Conservation (phyloP, 2,888 invertebrate genomes). For the Oxystoma pomonae region DNA sequence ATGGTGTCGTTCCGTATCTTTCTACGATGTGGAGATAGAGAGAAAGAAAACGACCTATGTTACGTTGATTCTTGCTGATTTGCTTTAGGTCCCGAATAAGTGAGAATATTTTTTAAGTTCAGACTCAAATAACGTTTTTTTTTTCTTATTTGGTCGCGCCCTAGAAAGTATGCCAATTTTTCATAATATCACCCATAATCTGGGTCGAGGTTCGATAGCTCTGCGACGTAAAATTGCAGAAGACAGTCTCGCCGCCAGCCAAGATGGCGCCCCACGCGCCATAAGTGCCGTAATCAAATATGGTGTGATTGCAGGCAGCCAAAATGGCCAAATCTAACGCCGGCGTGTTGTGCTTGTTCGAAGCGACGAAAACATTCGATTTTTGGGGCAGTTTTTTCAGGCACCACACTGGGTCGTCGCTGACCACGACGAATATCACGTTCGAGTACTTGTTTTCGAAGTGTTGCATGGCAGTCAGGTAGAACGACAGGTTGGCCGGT, state of each 20-base stretch:
- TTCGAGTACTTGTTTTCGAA: constrained; percentile 45
- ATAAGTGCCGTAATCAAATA: constrained; percentile 53
- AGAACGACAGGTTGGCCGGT: constrained; percentile 46
- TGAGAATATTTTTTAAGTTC: too few relatives aligned
- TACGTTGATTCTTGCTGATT: too few relatives aligned
- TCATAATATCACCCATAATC: constrained; percentile 45
- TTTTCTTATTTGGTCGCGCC: too few relatives aligned
- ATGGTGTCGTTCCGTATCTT: too few relatives aligned
- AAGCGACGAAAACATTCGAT: constrained; percentile 45
- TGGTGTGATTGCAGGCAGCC: constrained; percentile 52
- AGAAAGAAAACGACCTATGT: too few relatives aligned
- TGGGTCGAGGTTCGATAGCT: too few relatives aligned
- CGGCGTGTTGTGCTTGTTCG: constrained; percentile 42
- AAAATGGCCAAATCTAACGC: constrained; percentile 50
- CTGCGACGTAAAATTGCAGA: constrained; percentile 47
- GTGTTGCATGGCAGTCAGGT: constrained; percentile 46
- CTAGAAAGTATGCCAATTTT: constrained; percentile 45
- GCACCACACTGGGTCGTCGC: constrained; percentile 52
- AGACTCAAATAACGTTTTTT: constrained; percentile 15
- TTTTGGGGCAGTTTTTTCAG: constrained; percentile 40
- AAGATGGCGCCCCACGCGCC: constrained; percentile 52
- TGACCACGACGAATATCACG: constrained; percentile 48
- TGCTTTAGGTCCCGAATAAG: too few relatives aligned
- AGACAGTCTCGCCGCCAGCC: constrained; percentile 50
- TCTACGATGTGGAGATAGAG: too few relatives aligned